Conservation (phyloP, 2,113 vertebrate genomes). For the Ageneiosus marmoratus region DNA sequence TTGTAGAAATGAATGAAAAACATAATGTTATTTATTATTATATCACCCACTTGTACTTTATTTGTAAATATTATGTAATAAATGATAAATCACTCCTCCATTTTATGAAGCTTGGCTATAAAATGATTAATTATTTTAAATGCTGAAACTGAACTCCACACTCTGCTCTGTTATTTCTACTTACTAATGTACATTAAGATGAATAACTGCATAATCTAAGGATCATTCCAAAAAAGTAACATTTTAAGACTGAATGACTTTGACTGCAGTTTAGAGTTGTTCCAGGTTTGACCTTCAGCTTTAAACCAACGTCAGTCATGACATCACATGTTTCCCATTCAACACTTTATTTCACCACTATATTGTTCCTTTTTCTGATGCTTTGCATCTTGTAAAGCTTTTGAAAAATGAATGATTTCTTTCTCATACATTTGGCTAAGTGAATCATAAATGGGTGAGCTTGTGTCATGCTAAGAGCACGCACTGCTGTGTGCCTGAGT, state of each 20-base stretch:
- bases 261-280: not conserved
- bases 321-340: conserved; percentile 5
- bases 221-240: not conserved
- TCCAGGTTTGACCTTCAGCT: conserved; percentile 41
- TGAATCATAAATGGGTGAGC: conserved; percentile 45
- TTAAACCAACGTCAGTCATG: conserved; percentile 32
- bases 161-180: not conserved
- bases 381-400: conserved; percentile 32
- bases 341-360: not conserved
- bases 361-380: conserved; percentile 30
- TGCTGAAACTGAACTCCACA: not conserved
- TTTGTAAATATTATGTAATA: not conserved
- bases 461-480: conserved; percentile 60
- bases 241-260: not conserved
- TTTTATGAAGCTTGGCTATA: no score
- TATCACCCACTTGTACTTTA: not conserved
- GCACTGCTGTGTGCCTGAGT: conserved; percentile 62
- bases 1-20: not conserved
- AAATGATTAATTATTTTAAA: not conserved
- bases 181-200: not conserved
- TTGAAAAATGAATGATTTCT: conserved; percentile 38
- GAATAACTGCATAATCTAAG: not conserved
- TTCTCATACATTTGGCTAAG: conserved; percentile 46
- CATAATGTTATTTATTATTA: not conserved
- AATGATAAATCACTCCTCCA: not conserved